A percentile compares a stretch with the other conserved stretches of the same genome.
phyloP scores from a whole-genome alignment of 2,888 invertebrate genomes.

The Deilephila porcellus region DNA sequence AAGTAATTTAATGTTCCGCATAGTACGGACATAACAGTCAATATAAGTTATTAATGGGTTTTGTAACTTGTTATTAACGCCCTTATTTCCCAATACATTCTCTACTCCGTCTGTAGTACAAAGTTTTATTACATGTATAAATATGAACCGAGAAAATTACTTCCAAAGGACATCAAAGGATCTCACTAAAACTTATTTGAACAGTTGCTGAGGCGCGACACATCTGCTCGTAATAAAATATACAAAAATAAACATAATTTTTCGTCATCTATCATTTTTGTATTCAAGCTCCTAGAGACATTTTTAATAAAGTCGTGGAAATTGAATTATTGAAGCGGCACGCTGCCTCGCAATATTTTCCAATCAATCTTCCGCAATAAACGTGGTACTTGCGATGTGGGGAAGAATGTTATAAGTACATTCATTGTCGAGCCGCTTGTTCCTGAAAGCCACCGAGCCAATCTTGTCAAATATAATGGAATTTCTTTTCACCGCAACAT shows the following conservation, averaged over 20 bases:
- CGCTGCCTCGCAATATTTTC: constrained; percentile 31
- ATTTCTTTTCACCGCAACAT: not conserved
- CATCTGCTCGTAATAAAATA: constrained; percentile 75
- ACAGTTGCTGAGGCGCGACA: constrained; percentile 61
- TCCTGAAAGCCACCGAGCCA: constrained; percentile 4
- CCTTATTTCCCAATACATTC: not conserved
- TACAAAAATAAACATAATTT: constrained; percentile 64
- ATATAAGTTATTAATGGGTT: constrained; percentile 3
- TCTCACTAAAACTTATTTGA: constrained; percentile 71
- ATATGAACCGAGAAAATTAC: constrained; percentile 55
- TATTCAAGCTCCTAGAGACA: constrained; percentile 42
- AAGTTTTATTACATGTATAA: constrained; percentile 23
- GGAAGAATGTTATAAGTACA: constrained; percentile 22
- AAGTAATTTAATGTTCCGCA: not conserved
- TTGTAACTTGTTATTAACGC: not conserved
- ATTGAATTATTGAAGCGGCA: constrained; percentile 46
- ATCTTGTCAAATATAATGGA: not conserved
- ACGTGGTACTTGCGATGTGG: constrained; percentile 23
- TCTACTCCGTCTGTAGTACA: not conserved
- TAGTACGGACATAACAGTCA: not conserved
- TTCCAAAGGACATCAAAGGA: constrained; percentile 74
- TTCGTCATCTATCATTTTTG: constrained; percentile 57
- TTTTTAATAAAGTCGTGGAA: constrained; percentile 45
- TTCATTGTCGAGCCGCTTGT: constrained; percentile 1
- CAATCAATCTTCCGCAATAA: constrained; percentile 27